Base-by-base conservation (phyloP, 2,888 invertebrate species). In the Hoplodrina ambigua region DNA sequence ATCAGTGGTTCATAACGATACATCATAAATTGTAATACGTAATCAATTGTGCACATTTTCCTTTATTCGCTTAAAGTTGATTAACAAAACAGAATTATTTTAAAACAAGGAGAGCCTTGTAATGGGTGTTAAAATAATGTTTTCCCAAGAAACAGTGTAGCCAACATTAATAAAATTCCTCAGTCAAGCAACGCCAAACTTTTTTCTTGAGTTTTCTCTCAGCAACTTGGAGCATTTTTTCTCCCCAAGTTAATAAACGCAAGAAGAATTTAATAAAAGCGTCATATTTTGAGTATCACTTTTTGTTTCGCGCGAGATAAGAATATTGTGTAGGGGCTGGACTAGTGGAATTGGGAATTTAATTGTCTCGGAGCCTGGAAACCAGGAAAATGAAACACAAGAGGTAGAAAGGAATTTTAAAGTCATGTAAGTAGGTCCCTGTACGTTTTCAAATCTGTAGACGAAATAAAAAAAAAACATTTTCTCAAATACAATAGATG, bases 231-330 rank as follows among this genome's bases (percentile, higher is more conserved):
- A 88, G 89, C 88, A 88, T 92, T 93, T 92, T 91, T 91, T 71
- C 82, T 66, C 89, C 88, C 88, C 90, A 88, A 89, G 88, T 90
- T 91, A 90, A 93, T 91, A 94, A 92, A 91, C 92, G 90, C 89
- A 90, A 88, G 88, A 92, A 89, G 94, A 94, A 95, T 94, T 95
- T 95, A 94, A 95, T 94, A 95, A 94, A 91, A 93, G 91, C 91
- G 89, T 92, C 92, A 91, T 91, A 91, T 92, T 92, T 91, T 87
- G 86, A 85, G 88, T 87, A 88, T 87, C 86, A 84, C 82, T 82
- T 85, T 86, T 85, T 86, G 82, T 78, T 84, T 85, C 81, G 81
- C 78, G 77, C 69, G 81, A 81, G 80, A 87, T 79, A 82, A 78
- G 78, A 83, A 80, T 83, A 83, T 84, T 81, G 73, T 76, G 74